Evolutionary conservation across 2,113 vertebrate genomes (phyloP).

Genomic region (Eurypyga helias): DNA sequence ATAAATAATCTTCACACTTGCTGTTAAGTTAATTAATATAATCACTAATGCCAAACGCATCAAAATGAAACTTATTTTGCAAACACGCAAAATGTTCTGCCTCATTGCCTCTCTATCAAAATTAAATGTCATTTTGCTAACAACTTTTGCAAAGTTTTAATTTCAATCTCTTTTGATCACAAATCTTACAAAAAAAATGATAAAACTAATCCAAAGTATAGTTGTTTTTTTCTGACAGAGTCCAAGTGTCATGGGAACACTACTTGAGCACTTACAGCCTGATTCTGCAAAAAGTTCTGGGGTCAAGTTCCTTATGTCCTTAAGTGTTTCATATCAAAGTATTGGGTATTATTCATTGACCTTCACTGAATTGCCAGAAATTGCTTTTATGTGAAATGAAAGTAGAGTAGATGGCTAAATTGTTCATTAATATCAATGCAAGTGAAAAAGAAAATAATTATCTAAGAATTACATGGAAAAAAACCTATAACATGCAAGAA

Average conservation of each 20-base stretch:
- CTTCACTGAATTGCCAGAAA: conserved; percentile 28
- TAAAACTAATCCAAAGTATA: not conserved
- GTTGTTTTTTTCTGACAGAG: not conserved
- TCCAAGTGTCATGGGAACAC: conserved; percentile 2
- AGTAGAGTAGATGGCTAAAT: not conserved
- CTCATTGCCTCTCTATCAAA: conserved; percentile 63
- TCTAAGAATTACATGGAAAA: not conserved
- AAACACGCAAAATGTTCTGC: conserved; percentile 73
- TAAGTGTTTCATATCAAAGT: conserved; percentile 38
- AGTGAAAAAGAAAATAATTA: not conserved
- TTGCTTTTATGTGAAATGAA: conserved; percentile 37
- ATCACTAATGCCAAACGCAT: conserved; percentile 72
- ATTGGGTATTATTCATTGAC: conserved; percentile 30
- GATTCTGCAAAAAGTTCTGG: conserved; percentile 25
- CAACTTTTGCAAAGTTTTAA: conserved; percentile 64
- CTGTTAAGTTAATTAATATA: conserved; percentile 79
- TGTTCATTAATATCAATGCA: not conserved
- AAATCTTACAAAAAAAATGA: not conserved
- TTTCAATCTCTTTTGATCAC: conserved; percentile 34
- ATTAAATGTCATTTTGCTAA: conserved; percentile 68
- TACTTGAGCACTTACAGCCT: not conserved
- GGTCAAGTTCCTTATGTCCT: conserved; percentile 17
- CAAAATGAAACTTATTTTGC: conserved; percentile 77
- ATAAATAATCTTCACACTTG: conserved; percentile 77
- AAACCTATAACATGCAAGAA: not conserved